Conservation (phyloP, 2,113 vertebrate genomes). For the Puffinus mauretanicus region DNA sequence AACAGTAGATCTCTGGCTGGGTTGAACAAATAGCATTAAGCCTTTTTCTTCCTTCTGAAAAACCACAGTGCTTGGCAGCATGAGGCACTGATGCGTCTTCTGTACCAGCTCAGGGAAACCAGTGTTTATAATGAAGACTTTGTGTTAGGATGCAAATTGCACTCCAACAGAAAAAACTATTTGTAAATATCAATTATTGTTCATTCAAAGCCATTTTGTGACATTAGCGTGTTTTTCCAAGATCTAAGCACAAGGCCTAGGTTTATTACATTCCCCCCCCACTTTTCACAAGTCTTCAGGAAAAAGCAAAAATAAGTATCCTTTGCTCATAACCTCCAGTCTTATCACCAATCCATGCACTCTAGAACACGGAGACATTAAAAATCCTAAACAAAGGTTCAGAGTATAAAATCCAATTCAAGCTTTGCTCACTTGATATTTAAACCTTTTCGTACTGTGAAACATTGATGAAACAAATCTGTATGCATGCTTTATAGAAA, state of each 20-base stretch:
- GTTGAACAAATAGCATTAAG: slow-evolving; percentile 59
- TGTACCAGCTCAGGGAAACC: not conserved
- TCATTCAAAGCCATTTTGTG: not conserved
- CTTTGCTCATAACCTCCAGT: not conserved
- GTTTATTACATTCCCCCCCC: not conserved
- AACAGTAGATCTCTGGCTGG: slow-evolving; percentile 54
- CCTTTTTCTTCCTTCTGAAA: slow-evolving; percentile 52
- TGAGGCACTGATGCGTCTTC: not conserved
- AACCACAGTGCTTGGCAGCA: slow-evolving; percentile 32
- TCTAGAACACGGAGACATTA: not conserved
- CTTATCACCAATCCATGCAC: not conserved
- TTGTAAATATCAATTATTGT: not conserved
- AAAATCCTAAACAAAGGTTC: not conserved
- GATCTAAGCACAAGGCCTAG: not conserved
- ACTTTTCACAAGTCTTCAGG: not conserved
- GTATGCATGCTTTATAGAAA: not conserved
- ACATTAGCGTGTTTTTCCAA: not conserved
- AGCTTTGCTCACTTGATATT: not conserved
- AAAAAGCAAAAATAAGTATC: not conserved
- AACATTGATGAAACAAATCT: not conserved
- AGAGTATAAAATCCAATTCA: not conserved
- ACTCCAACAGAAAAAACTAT: not conserved
- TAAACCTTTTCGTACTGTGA: not conserved
- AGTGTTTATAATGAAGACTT: not conserved
- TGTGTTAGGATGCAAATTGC: not conserved